phyloP scores from a whole-genome alignment of 2,797 vertebrate species.

The Notolabrus celidotus region DNA sequence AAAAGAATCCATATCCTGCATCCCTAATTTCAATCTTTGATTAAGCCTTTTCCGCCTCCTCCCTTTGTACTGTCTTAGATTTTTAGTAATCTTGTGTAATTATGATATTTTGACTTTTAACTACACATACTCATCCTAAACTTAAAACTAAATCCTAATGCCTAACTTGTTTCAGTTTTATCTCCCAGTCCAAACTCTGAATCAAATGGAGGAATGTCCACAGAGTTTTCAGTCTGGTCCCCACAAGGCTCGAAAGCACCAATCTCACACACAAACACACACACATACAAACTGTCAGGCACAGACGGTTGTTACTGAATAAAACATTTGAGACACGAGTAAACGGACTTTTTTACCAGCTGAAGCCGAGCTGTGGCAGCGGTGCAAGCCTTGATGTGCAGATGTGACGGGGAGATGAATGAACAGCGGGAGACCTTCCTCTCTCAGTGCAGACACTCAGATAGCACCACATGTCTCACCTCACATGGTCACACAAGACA shows the following conservation, averaged over 20 bases:
- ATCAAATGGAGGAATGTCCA: conserved; percentile 12
- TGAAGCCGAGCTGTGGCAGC: conserved; percentile 47
- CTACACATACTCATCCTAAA: no score
- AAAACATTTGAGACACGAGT: conserved; percentile 68
- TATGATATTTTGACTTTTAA: no score
- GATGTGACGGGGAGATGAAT: conserved; percentile 62
- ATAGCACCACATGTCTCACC: conserved; percentile 24
- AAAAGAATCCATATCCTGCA: no score
- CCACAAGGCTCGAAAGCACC: conserved; percentile 8
- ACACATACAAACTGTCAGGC: conserved; percentile 27
- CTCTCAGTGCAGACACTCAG: conserved; percentile 29
- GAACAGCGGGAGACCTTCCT: conserved; percentile 33
- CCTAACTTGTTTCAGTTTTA: conserved; percentile 10
- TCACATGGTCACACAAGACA: conserved; percentile 8
- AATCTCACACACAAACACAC: neutral
- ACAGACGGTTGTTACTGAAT: conserved; percentile 61
- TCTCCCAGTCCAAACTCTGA: conserved; percentile 9
- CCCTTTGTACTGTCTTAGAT: no score
- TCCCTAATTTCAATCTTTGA: no score
- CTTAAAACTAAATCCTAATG: conserved; percentile 1
- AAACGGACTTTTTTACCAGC: conserved; percentile 46
- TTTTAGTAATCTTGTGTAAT: no score
- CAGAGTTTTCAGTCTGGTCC: conserved; percentile 20
- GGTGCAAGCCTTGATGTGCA: conserved; percentile 66
- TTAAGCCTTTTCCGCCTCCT: no score